Conservation (phyloP, 2,888 invertebrate species). For the Autographa pulchrina region DNA sequence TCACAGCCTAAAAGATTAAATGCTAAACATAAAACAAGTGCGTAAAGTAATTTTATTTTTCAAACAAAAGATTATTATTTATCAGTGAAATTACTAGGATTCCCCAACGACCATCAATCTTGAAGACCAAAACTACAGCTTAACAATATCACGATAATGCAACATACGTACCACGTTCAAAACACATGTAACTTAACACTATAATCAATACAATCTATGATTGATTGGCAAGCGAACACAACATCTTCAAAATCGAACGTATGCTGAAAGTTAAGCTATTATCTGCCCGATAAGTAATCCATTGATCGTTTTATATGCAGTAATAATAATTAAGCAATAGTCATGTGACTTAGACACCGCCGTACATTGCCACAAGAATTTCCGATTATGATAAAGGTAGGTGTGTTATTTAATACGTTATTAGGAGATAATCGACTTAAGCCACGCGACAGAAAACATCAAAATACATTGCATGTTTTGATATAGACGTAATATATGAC, state of each 20-base stretch:
- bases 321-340: background rate
- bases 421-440: background rate
- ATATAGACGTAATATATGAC: no score
- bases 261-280: constrained; percentile 19
- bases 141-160: background rate
- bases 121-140: background rate
- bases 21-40: background rate
- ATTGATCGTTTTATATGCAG: constrained; percentile 6
- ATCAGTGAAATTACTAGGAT: constrained; percentile 1
- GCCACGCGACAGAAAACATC: background rate
- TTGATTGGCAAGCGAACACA: constrained; percentile 37
- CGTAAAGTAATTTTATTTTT: background rate
- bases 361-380: background rate
- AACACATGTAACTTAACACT: constrained; percentile 31
- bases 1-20: background rate
- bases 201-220: constrained; percentile 22
- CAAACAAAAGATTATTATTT: background rate
- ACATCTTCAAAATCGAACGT: constrained; percentile 33
- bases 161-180: constrained; percentile 6
- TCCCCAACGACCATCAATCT: constrained; percentile 3
- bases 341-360: background rate
- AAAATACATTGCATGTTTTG: no score
- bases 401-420: constrained; percentile 4
- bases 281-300: constrained; percentile 49
- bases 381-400: background rate